Base-by-base conservation (phyloP, 1,140 invertebrate species). In the Drosophila triauraria region DNA sequence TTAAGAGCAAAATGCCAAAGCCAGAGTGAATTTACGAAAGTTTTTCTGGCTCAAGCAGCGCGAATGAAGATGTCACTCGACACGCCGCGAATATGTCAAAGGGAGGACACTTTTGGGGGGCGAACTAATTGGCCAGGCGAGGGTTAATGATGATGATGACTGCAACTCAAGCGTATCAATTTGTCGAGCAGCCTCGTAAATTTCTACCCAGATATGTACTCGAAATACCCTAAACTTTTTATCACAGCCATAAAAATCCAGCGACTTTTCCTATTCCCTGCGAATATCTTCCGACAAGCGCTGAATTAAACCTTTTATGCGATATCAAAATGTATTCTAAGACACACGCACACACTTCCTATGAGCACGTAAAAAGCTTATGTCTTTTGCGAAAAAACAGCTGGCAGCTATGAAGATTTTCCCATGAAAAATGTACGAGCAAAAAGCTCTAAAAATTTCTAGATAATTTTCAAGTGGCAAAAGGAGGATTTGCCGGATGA, bases 231-330 rank as follows among this genome's bases (percentile, higher is more conserved):
- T 56, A 64, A 76, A 76, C 51, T 54, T 76, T 76, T 58, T 76
- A 75, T 64, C 71, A 27, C 71, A 50, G 23, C 0, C 60, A 53
- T 65, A 76, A 63, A 85, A 65, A 58, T 61, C 54, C 38, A 8
- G 15, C 20, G 15, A 72, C 1, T 43, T 51, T 15, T 50, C 17
- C 65, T 50, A 53, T 70, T 42, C 40, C 30, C 13, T 12, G 10
- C 9, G 30, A 62, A 63, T 56, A 63, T 48, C 64, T n/a, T 27
- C 44, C 44, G 38, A 30, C 47, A 53, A 20, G 65, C 40, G 40
- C 64, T 58, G 65, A 86, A 87, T 86, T 86, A 88, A 86, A 86
- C 67, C 67, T 67, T 83, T 83, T 80, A 83, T 77, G 71, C 56
- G 30, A 48, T 71, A 72, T 79, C 63, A 75, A 64, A 75, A 76